Evolutionary conservation across 2,797 vertebrate species (phyloP).

Genomic region (Sebastes jordani): DNA sequence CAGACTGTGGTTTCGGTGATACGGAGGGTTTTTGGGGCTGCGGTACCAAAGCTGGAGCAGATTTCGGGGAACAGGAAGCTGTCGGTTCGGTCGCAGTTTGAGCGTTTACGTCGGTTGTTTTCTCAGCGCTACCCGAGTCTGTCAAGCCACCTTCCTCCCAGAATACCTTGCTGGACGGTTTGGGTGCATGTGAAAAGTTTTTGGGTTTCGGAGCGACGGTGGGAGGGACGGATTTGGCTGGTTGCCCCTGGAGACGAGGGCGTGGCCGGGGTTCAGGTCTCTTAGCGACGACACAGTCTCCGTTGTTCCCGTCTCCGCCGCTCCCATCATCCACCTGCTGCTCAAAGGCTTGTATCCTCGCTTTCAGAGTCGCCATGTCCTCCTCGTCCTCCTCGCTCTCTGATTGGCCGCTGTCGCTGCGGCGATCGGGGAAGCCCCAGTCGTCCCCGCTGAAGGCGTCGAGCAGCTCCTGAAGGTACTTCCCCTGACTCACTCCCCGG

Average conservation of each 20-base stretch:
- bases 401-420: conserved; percentile 57
- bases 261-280: conserved; percentile 89
- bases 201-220: conserved; percentile 72
- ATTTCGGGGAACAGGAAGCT: neutral
- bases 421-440: conserved; percentile 62
- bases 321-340: conserved; percentile 73
- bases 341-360: conserved; percentile 89
- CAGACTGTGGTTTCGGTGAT: conserved; percentile 28
- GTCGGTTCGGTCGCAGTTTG: neutral
- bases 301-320: conserved; percentile 33
- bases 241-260: conserved; percentile 78
- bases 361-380: conserved; percentile 78
- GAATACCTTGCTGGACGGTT: conserved; percentile 79
- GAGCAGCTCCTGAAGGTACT: conserved; percentile 81
- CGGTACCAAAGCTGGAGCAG: conserved; percentile 9
- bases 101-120: conserved; percentile 1
- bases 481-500: conserved; percentile 56
- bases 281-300: conserved; percentile 37
- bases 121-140: neutral
- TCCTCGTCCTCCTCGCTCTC: conserved; percentile 58
- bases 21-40: conserved; percentile 29
- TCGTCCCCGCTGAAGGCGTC: conserved; percentile 79
- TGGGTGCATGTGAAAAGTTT: conserved; percentile 71
- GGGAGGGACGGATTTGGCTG: conserved; percentile 75
- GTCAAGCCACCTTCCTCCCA: conserved; percentile 77